These are phyloP conservation scores for Samia ricini DNA, from an alignment of 1,140 invertebrate species.

Conservation along the genomic window DNA sequence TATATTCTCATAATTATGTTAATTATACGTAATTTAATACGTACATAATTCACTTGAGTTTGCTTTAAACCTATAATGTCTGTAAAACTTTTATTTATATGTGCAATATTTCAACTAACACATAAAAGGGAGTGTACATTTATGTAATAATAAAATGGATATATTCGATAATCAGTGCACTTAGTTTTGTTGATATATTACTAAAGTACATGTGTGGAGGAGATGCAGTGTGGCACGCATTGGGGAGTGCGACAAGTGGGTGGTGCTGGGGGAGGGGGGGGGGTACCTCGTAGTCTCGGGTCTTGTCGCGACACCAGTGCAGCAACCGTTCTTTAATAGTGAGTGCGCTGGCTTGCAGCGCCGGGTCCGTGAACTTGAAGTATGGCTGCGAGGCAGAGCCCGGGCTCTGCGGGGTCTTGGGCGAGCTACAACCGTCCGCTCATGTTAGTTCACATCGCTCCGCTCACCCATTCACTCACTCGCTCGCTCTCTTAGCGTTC, in stretches of 20 bases:
- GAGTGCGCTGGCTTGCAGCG: constrained; percentile 90
- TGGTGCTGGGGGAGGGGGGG: constrained; percentile 15
- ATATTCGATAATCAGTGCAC: background rate
- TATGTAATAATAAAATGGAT: background rate
- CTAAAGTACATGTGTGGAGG: background rate
- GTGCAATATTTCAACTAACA: too few relatives aligned
- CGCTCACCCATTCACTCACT: too few relatives aligned
- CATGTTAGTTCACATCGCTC: constrained; percentile 33
- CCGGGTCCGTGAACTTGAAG: constrained; percentile 93
- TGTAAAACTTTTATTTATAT: too few relatives aligned
- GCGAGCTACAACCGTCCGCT: constrained; percentile 79
- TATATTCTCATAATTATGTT: too few relatives aligned
- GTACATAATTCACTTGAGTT: too few relatives aligned
- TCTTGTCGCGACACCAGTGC: constrained; percentile 97
- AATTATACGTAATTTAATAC: too few relatives aligned
- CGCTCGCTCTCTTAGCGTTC: too few relatives aligned
- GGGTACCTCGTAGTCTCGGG: constrained; percentile 95
- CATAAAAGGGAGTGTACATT: too few relatives aligned
- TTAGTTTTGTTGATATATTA: background rate
- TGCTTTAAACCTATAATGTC: too few relatives aligned
- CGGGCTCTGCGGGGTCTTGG: constrained; percentile 80
- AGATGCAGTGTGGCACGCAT: constrained; percentile 17
- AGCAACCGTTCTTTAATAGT: constrained; percentile 97
- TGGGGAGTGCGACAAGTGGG: constrained; percentile 26
- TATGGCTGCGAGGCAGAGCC: constrained; percentile 80